Conservation (phyloP, 2,113 vertebrate species). For the Anarhynchus alexandrinus region DNA sequence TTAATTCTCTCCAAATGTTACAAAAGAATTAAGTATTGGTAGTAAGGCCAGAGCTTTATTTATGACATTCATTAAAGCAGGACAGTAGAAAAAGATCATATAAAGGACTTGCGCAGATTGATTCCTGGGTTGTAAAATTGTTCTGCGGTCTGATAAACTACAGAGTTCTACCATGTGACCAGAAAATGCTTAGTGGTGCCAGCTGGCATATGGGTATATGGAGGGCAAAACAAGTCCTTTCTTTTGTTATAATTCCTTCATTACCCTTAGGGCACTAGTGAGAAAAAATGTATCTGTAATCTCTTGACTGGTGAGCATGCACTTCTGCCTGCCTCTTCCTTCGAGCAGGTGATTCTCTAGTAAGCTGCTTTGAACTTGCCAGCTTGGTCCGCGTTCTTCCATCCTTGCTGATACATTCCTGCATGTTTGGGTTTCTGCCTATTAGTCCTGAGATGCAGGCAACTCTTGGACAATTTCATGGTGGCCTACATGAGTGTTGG, state of each 20-base stretch:
- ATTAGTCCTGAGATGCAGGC: not conserved
- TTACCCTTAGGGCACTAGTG: not conserved
- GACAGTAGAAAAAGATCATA: not conserved
- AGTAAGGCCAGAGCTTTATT: conserved; percentile 30
- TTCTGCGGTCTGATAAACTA: not conserved
- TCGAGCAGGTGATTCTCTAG: not conserved
- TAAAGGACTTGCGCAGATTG: not conserved
- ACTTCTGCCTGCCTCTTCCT: not conserved
- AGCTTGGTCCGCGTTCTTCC: not conserved
- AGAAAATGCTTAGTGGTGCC: not conserved
- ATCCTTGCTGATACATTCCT: not conserved
- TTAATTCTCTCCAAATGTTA: not conserved
- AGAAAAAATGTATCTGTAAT: not conserved
- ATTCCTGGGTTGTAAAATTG: conserved; percentile 12
- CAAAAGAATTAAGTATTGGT: not conserved
- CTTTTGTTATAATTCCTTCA: not conserved
- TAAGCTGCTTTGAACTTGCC: not conserved
- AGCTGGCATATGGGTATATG: not conserved
- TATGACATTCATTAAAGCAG: not conserved
- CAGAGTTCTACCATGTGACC: not conserved
- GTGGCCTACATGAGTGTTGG: not conserved
- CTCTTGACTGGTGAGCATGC: not conserved
- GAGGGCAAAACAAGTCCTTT: not conserved
- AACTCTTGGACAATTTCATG: not conserved
- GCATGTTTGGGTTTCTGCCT: accelerated